Base-by-base conservation (phyloP, 2,113 vertebrate genomes). In the Typhlomys cinereus region DNA sequence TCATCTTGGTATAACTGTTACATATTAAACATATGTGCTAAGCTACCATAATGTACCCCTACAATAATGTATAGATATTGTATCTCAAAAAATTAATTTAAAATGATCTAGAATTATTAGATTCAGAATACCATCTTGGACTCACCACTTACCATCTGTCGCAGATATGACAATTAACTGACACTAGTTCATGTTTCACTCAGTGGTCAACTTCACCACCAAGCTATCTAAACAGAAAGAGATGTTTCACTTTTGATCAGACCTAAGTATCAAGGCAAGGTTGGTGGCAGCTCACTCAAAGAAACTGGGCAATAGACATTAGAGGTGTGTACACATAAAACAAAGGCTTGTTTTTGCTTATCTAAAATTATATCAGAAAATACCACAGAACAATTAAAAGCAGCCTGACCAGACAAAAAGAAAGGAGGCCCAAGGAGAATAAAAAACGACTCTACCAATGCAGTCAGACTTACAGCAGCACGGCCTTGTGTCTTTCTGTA, bases 321-420 rank as follows among this genome's bases (percentile, higher is more conserved):
- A 94, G 67, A 84, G 87, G 21, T 20, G 2, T 57, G 57, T 9
- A 61, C 27, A 62, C 46, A 29, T 12, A 79, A 94, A 86, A 89
- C n/a, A 39, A 48, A 81, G 31, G 11, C 25, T 83, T 93, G 73
- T 39, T 89, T 93, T 44, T 34, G 14, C 27, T 87, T 67, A 39
- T 82, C 48, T 73, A 54, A 57, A 89, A 95, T 90, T 34, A 46
- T 73, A 90, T 88, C 69, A 74, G 79, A 90, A 67, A 46, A 80
- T 36, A 36, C 3, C 39, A 48, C 25, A 76, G 76, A 79, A 81
- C 31, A 17, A 29, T 4, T 88, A 62, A 89, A 95, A 86, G 36
- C 7, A 61, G 41, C 29, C 59, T 75, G 23, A 66, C 27, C 74
- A 74, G 31, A 79, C n/a, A 10, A 62, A 74, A 4, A 23, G n/a